Percentiles rank a stretch among this genome's conserved stretches.
phyloP scores from a whole-genome alignment of 2,113 vertebrate genomes.

The Nanger granti region DNA sequence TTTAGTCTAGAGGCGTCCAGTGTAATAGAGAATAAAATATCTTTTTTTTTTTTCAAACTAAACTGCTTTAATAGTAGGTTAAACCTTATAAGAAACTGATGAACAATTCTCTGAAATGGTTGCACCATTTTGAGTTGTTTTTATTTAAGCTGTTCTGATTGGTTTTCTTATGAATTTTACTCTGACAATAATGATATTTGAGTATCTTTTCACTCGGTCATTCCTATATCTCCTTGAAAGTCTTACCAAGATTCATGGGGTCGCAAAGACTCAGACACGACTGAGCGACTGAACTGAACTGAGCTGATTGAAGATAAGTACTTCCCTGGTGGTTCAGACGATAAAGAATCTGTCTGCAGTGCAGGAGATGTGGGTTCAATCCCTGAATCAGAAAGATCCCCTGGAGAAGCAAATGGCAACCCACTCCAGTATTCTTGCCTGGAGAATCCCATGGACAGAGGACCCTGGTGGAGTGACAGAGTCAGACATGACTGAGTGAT shows the following conservation, averaged over 20 bases:
- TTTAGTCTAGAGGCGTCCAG: not conserved
- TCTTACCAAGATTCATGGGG: not conserved
- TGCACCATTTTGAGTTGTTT: not conserved
- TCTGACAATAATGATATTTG: not conserved
- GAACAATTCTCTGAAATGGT: not conserved
- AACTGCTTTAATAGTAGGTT: not conserved
- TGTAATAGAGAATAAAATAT: not conserved
- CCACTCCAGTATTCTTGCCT: not conserved
- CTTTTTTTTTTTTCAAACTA: not conserved
- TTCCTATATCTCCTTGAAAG: not conserved
- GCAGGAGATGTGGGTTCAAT: not conserved
- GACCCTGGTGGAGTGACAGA: not conserved
- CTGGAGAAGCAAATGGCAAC: not conserved
- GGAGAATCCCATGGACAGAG: not conserved
- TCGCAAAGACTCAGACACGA: rapidly evolving
- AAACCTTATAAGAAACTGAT: not conserved
- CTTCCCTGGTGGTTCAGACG: not conserved
- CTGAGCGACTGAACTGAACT: too few species aligned
- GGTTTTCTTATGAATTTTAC: not conserved
- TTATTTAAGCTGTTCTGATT: not conserved
- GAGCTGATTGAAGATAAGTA: not conserved
- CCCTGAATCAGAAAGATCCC: not conserved
- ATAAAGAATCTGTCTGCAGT: not conserved
- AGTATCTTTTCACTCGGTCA: not conserved
- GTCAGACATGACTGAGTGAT: not conserved